phyloP scores from a whole-genome alignment of 92 coral and sea anemone species.

The Epizoanthus illoricatus region DNA sequence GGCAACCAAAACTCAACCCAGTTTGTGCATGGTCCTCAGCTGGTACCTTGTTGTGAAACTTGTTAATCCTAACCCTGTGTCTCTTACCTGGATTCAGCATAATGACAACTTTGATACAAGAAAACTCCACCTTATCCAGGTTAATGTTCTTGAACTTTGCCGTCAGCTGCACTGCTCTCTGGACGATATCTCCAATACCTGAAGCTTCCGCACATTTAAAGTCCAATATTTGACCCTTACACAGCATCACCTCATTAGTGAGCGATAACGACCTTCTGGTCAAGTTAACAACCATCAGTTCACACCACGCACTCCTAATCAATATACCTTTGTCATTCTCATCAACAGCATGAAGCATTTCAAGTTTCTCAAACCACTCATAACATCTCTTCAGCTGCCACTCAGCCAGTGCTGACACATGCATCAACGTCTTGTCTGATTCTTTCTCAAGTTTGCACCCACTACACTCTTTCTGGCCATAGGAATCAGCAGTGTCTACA shows the following conservation, averaged over 20 bases:
- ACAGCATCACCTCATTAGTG: slow-evolving; percentile 64
- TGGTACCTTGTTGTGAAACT: not conserved
- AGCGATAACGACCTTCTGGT: slow-evolving; percentile 71
- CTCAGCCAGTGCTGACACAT: slow-evolving; percentile 84
- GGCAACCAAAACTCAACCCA: too few species aligned
- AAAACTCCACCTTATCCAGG: slow-evolving; percentile 86
- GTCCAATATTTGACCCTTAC: slow-evolving; percentile 83
- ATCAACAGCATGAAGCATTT: slow-evolving; percentile 57
- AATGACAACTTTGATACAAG: slow-evolving; percentile 84
- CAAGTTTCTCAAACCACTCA: slow-evolving; percentile 78
- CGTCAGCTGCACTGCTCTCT: slow-evolving; percentile 89
- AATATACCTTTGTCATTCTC: slow-evolving; percentile 56
- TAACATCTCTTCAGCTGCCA: slow-evolving; percentile 69
- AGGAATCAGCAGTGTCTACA: slow-evolving; percentile 29
- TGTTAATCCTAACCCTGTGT: not conserved
- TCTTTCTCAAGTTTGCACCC: slow-evolving; percentile 66
- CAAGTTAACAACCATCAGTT: slow-evolving; percentile 81
- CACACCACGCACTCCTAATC: slow-evolving; percentile 83
- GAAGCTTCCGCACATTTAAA: slow-evolving; percentile 73
- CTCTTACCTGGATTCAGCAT: slow-evolving; percentile 91
- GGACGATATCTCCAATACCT: slow-evolving; percentile 95
- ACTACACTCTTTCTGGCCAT: slow-evolving; percentile 39
- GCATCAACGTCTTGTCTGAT: slow-evolving; percentile 79
- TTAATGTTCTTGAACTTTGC: slow-evolving; percentile 83
- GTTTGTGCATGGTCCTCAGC: too few species aligned